Percentiles rank a stretch among this genome's conserved stretches.
Conservation (phyloP, 2,888 invertebrate species). For the Alloscopus bannaensis region DNA sequence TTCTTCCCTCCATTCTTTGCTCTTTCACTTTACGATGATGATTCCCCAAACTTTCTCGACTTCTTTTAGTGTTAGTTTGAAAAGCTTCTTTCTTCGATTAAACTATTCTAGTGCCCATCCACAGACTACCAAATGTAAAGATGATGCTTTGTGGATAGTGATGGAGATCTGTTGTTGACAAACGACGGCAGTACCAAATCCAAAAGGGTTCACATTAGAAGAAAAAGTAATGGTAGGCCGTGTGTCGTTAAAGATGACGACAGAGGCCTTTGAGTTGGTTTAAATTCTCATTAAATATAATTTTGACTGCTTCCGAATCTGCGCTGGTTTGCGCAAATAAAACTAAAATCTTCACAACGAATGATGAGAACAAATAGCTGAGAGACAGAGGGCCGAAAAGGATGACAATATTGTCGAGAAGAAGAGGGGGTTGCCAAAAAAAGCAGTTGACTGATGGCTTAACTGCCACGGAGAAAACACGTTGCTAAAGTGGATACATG, state of each 20-base stretch:
- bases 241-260: constrained; percentile 42
- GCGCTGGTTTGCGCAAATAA: constrained; percentile 19
- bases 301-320: constrained; percentile 16
- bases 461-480: constrained; percentile 43
- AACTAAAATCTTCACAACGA: constrained; percentile 3
- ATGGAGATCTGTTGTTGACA: constrained; percentile 63
- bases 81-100: too few species aligned
- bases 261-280: constrained; percentile 41
- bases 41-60: neutral
- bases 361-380: neutral
- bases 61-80: too few species aligned
- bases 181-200: constrained; percentile 49
- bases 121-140: too few species aligned
- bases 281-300: constrained; percentile 20
- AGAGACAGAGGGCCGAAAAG: constrained; percentile 34
- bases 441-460: constrained; percentile 58
- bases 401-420: constrained; percentile 17
- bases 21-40: neutral
- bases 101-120: too few species aligned
- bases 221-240: constrained; percentile 48
- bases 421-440: constrained; percentile 50
- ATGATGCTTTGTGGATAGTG: constrained; percentile 50
- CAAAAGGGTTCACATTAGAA: constrained; percentile 63
- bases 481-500: constrained; percentile 60
- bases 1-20: constrained; percentile 24